Evolutionary conservation across 2,888 invertebrate species (phyloP).

Genomic region (Oscheius onirici): DNA sequence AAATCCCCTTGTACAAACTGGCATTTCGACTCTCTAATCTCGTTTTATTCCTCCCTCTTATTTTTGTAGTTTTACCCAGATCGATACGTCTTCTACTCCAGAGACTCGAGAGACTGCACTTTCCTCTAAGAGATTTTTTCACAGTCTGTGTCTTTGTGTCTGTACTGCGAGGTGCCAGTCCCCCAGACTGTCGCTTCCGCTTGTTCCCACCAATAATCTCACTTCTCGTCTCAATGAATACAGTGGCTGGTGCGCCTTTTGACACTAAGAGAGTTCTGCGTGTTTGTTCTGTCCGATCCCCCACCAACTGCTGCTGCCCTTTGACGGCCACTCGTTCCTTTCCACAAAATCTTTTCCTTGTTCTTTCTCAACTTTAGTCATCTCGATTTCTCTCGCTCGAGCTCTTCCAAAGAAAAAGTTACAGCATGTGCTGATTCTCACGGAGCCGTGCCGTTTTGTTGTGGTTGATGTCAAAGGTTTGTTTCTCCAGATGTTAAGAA

Average conservation of each 20-base stretch:
- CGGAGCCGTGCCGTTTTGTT: background rate
- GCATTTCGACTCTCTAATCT: no score
- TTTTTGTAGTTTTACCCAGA: no score
- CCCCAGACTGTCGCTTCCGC: no score
- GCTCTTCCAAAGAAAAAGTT: no score
- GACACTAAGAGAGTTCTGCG: constrained; percentile 16
- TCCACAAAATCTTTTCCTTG: constrained; percentile 20
- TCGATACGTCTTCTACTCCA: no score
- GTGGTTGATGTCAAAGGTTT: constrained; percentile 28
- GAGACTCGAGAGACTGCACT: no score
- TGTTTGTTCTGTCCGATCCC: constrained; percentile 26
- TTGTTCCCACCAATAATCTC: no score
- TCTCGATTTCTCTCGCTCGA: background rate
- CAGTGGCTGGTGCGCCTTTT: constrained; percentile 32
- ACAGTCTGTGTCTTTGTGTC: no score
- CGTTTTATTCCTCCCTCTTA: no score
- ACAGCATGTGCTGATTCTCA: background rate
- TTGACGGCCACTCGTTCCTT: constrained; percentile 32
- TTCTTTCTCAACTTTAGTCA: background rate
- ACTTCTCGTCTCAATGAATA: constrained; percentile 11
- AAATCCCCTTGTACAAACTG: no score
- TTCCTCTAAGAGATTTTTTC: no score
- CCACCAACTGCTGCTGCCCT: constrained; percentile 7
- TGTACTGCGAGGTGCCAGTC: no score
- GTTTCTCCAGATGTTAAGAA: background rate